Evolutionary conservation across 2,797 vertebrate species (phyloP).

Genomic region (Ficedula albicollis): DNA sequence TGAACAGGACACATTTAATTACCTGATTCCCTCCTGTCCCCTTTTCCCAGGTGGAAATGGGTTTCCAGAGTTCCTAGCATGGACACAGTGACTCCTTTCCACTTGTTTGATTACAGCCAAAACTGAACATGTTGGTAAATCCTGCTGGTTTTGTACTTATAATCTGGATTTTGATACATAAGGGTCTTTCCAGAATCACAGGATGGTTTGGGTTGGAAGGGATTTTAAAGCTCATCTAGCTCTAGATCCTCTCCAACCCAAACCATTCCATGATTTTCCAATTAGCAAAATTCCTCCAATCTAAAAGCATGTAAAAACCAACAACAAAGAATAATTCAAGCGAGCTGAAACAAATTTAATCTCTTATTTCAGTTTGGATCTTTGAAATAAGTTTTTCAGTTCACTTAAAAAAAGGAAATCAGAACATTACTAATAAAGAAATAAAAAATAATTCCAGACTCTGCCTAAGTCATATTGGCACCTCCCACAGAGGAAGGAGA

Average conservation of each 20-base stretch:
- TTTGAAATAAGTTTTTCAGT: background rate
- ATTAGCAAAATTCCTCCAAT: background rate
- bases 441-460: background rate
- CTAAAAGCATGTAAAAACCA: background rate
- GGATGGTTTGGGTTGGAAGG: background rate
- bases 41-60: conserved; percentile 48
- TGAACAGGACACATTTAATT: conserved; percentile 35
- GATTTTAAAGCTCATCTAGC: background rate
- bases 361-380: background rate
- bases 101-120: background rate
- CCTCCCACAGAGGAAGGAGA: background rate
- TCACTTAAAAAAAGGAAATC: background rate
- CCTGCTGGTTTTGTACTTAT: background rate
- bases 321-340: background rate
- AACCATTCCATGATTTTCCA: fast-evolving
- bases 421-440: background rate
- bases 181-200: fast-evolving
- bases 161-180: background rate
- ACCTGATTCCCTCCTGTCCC: conserved; percentile 35
- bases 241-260: background rate
- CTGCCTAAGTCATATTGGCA: fast-evolving
- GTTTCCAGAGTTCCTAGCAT: conserved; percentile 2
- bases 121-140: background rate
- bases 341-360: background rate
- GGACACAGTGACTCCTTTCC: conserved; percentile 3